Evolutionary conservation across 1,140 invertebrate genomes (phyloP).

Genomic region (Pristionchus pacificus): DNA sequence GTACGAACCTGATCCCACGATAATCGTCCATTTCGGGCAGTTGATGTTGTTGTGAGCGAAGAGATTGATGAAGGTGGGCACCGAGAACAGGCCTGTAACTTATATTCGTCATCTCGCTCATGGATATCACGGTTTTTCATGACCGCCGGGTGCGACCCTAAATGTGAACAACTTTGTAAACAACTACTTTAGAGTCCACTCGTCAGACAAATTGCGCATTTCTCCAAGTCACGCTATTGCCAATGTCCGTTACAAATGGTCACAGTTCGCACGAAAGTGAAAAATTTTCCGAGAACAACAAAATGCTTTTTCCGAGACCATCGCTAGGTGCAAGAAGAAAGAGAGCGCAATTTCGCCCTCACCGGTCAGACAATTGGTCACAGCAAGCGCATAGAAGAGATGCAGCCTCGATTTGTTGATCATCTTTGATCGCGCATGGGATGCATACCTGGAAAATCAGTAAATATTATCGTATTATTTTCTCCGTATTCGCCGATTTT

Average conservation of each 20-base stretch:
- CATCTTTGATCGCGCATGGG: background rate
- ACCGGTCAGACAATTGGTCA: constrained; percentile 27
- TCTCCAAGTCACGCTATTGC: background rate
- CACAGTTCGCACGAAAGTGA: no score
- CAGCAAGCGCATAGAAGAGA: constrained; percentile 26
- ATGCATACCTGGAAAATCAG: constrained; percentile 4
- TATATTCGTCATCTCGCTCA: background rate
- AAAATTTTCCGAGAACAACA: no score
- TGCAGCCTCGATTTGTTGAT: constrained; percentile 22
- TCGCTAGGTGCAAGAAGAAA: no score
- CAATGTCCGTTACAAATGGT: background rate
- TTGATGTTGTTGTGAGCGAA: constrained; percentile 25
- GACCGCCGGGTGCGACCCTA: no score
- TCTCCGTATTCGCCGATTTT: background rate
- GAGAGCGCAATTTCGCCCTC: no score
- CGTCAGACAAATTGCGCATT: background rate
- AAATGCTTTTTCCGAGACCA: no score
- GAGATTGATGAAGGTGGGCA: constrained; percentile 23
- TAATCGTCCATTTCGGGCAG: constrained; percentile 24
- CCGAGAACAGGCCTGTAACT: constrained; percentile 21
- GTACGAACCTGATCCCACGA: constrained; percentile 18
- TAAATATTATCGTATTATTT: background rate
- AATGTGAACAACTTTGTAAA: no score
- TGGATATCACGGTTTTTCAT: no score
- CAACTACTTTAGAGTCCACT: background rate